These are phyloP conservation scores for Urocynchramus pylzowi DNA, from an alignment of 2,113 vertebrate species.

Conservation along the genomic window DNA sequence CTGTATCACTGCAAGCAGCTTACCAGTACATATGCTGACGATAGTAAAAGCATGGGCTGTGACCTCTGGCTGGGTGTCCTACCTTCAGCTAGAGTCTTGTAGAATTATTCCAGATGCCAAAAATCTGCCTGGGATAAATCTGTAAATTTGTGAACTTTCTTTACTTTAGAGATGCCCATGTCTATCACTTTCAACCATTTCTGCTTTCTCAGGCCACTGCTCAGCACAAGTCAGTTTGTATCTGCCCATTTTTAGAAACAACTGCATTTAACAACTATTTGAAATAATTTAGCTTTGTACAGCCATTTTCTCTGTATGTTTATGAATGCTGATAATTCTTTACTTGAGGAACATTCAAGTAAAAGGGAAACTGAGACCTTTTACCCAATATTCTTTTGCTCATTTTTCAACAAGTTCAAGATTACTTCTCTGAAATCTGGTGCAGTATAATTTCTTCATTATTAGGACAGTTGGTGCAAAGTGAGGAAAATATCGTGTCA, in stretches of 20 bases:
- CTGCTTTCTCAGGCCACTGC: neutral
- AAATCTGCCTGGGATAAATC: neutral
- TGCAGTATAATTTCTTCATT: neutral
- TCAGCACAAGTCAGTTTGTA: neutral
- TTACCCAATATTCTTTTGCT: neutral
- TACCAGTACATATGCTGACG: neutral
- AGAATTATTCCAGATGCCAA: neutral
- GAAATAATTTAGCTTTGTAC: neutral
- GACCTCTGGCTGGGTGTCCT: neutral
- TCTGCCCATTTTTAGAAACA: neutral
- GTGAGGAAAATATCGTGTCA: neutral
- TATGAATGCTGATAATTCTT: neutral
- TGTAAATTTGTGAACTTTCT: neutral
- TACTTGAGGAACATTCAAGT: neutral
- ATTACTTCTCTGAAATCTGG: neutral
- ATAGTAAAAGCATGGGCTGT: neutral
- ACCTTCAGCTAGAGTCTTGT: neutral
- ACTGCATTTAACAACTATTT: neutral
- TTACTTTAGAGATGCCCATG: neutral
- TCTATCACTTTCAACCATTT: neutral
- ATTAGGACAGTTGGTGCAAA: neutral
- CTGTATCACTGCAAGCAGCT: neutral
- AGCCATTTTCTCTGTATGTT: neutral
- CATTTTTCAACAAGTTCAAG: neutral
- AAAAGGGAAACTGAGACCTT: neutral